Conservation (phyloP, 2,888 invertebrate genomes). For the Axea sp. region DNA sequence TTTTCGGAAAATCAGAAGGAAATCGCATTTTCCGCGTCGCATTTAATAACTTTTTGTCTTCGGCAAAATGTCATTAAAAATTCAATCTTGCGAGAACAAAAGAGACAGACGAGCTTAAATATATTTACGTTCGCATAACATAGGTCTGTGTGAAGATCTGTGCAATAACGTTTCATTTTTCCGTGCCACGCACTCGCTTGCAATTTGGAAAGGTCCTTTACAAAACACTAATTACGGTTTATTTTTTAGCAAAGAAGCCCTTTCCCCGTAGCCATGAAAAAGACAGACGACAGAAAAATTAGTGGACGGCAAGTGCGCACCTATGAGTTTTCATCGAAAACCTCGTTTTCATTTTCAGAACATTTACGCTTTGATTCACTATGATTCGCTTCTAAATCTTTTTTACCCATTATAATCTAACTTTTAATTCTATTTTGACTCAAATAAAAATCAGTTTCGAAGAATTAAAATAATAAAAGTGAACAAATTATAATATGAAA, state of each 20-base stretch:
- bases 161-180: constrained; percentile 1
- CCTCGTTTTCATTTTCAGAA: constrained; percentile 24
- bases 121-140: background rate
- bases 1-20: too few species aligned
- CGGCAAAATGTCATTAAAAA: too few species aligned
- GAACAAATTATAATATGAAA: too few species aligned
- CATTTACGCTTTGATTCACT: constrained; percentile 26
- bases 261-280: constrained; percentile 6
- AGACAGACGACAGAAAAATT: constrained; percentile 24
- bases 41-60: too few species aligned
- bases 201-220: constrained; percentile 6
- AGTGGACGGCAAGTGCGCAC: constrained; percentile 13
- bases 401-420: background rate
- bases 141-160: background rate
- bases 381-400: constrained; percentile 24
- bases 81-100: background rate
- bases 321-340: constrained; percentile 10
- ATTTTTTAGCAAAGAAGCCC: constrained; percentile 15
- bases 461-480: too few species aligned
- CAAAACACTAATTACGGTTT: constrained; percentile 26
- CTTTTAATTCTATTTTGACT: too few species aligned
- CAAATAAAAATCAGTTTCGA: too few species aligned
- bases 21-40: too few species aligned
- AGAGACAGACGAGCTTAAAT: background rate
- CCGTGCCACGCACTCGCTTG: constrained; percentile 1